These are phyloP conservation scores for Colinus virginianus DNA, from an alignment of 2,113 vertebrate species.

Conservation along the genomic window DNA sequence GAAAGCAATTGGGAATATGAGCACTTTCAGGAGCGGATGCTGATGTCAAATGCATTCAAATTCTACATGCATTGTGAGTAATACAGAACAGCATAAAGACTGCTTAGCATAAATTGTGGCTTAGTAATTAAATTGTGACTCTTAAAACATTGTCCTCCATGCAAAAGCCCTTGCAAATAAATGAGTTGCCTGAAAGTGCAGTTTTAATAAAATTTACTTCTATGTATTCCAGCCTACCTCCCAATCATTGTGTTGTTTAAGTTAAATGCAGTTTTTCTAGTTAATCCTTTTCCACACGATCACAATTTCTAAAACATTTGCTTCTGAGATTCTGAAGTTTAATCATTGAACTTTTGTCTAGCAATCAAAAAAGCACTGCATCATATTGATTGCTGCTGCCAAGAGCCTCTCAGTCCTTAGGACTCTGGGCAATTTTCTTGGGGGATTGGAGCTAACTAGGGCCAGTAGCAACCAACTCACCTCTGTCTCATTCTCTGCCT, in stretches of 20 bases:
- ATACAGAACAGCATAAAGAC: not conserved
- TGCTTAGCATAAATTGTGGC: not conserved
- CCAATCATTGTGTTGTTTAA: not conserved
- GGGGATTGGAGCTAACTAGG: not conserved
- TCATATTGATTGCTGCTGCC: constrained; percentile 36
- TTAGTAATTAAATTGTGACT: not conserved
- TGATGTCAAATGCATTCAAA: not conserved
- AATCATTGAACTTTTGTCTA: not conserved
- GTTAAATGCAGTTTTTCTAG: not conserved
- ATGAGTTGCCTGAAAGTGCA: not conserved
- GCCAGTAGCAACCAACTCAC: constrained; percentile 13
- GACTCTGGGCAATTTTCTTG: constrained; percentile 17
- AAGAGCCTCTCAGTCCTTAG: not conserved
- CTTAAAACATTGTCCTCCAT: not conserved
- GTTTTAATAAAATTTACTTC: not conserved
- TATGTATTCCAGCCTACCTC: not conserved
- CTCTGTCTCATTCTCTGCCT: not conserved
- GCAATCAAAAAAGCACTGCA: constrained; percentile 34
- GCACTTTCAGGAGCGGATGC: not conserved
- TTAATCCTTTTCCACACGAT: not conserved
- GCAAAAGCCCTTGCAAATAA: not conserved
- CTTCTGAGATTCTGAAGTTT: constrained; percentile 36
- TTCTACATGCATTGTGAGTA: not conserved
- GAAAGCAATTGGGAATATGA: not conserved
- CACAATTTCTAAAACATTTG: constrained; percentile 18